Evolutionary conservation across 2,113 vertebrate genomes (phyloP).

Genomic region (Macaca mulatta): DNA sequence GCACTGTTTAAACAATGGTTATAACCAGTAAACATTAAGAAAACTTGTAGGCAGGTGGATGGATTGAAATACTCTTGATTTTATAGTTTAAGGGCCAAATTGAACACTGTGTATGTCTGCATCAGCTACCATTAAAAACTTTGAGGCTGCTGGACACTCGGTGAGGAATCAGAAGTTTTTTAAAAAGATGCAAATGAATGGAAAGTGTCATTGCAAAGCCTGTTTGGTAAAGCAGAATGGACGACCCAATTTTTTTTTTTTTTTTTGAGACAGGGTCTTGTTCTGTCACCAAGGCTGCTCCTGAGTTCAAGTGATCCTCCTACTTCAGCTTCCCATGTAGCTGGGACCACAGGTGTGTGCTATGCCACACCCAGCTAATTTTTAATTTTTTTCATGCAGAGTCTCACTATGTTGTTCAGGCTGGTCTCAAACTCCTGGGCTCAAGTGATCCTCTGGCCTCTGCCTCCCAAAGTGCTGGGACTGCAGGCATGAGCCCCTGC

Average conservation of each 20-base stretch:
- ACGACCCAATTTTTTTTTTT: not conserved
- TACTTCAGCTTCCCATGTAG: no score
- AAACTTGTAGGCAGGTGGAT: not conserved
- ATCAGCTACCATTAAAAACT: not conserved
- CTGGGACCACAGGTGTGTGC: no score
- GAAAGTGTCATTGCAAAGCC: not conserved
- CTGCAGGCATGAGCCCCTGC: no score
- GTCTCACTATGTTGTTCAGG: no score
- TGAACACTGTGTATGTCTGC: not conserved
- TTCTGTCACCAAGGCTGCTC: no score
- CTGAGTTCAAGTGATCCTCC: no score
- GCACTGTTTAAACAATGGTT: conserved; percentile 2
- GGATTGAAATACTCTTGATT: not conserved
- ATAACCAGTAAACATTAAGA: not conserved
- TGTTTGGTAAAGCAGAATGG: not conserved
- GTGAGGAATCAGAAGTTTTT: not conserved
- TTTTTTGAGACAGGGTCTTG: no score
- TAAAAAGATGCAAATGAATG: not conserved
- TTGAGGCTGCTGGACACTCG: not conserved
- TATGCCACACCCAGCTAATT: no score
- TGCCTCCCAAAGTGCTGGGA: no score
- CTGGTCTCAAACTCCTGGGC: no score
- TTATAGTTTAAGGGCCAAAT: not conserved
- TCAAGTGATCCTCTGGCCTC: no score
- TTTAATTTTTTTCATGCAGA: no score